Percentiles rank a stretch among this genome's conserved stretches.
Evolutionary conservation across 2,888 invertebrate genomes (phyloP).

Genomic region (Coecobrya sp.): DNA sequence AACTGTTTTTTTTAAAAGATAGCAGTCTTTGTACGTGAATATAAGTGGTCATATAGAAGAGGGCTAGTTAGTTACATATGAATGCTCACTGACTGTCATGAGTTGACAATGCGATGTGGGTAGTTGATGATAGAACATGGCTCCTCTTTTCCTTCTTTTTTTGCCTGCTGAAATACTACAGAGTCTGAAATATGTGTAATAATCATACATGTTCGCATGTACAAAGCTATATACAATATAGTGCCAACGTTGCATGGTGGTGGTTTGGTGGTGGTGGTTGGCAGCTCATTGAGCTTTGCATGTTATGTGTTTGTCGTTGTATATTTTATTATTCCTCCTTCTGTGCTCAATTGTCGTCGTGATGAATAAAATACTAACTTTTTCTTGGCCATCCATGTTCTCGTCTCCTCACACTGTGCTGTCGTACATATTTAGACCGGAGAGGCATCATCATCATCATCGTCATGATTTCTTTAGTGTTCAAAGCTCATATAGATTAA

Average conservation of each 20-base stretch:
- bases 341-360: slow-evolving; percentile 76
- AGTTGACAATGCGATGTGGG: slow-evolving; percentile 77
- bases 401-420: slow-evolving; percentile 56
- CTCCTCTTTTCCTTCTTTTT: slow-evolving; percentile 47
- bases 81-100: slow-evolving; percentile 71
- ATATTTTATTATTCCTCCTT: slow-evolving; percentile 71
- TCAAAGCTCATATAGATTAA: slow-evolving; percentile 58
- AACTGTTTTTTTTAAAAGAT: background rate
- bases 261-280: slow-evolving; percentile 11
- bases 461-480: slow-evolving; percentile 48
- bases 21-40: background rate
- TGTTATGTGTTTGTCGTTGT: slow-evolving; percentile 60
- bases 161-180: background rate
- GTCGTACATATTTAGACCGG: slow-evolving; percentile 66
- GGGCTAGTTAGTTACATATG: slow-evolving; percentile 64
- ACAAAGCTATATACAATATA: background rate
- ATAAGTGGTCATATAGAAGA: slow-evolving; percentile 22
- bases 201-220: background rate
- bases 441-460: slow-evolving; percentile 32
- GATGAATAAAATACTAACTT: slow-evolving; percentile 71
- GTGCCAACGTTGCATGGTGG: slow-evolving; percentile 19
- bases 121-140: slow-evolving; percentile 66
- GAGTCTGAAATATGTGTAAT: slow-evolving; percentile 59
- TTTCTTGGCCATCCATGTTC: slow-evolving; percentile 51
- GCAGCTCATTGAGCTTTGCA: slow-evolving; percentile 70